These are phyloP conservation scores for Galendromus occidentalis DNA, from an alignment of 1,140 invertebrate species.

Conservation along the genomic window DNA sequence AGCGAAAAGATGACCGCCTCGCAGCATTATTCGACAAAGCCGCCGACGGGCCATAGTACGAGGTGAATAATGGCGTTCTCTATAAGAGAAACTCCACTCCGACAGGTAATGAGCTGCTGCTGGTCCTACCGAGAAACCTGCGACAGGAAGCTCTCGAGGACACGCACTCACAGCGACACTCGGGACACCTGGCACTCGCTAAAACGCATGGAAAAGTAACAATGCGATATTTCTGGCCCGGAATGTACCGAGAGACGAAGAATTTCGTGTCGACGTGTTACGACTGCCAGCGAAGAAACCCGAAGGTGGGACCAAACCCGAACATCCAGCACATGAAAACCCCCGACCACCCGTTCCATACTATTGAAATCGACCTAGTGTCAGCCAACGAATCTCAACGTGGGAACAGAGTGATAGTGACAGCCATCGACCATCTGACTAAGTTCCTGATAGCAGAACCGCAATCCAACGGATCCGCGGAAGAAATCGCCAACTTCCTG, in stretches of 20 bases:
- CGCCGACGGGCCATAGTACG: too few relatives aligned
- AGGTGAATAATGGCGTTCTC: too few relatives aligned
- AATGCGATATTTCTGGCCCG: constrained; percentile 19
- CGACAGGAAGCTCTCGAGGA: constrained; percentile 11
- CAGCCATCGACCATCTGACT: constrained; percentile 23
- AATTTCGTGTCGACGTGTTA: constrained; percentile 17
- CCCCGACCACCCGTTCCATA: constrained; percentile 19
- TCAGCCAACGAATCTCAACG: constrained; percentile 20
- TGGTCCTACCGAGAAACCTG: constrained; percentile 13
- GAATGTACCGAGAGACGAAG: constrained; percentile 12
- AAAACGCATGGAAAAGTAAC: constrained; percentile 18
- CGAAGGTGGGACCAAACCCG: not conserved
- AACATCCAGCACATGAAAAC: constrained; percentile 14
- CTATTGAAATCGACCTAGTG: constrained; percentile 24
- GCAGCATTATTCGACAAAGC: too few relatives aligned
- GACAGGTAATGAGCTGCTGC: too few relatives aligned
- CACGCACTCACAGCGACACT: constrained; percentile 17
- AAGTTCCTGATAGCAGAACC: constrained; percentile 22
- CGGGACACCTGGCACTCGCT: constrained; percentile 17
- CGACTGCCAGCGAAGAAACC: constrained; percentile 18
- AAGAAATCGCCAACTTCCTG: constrained; percentile 20
- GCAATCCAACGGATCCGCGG: constrained; percentile 17
- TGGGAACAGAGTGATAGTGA: constrained; percentile 22
- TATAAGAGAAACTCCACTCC: too few relatives aligned
- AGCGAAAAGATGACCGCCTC: too few relatives aligned